These are phyloP conservation scores for Xiphorhynchus elegans DNA, from an alignment of 2,113 vertebrate species.

Conservation along the genomic window DNA sequence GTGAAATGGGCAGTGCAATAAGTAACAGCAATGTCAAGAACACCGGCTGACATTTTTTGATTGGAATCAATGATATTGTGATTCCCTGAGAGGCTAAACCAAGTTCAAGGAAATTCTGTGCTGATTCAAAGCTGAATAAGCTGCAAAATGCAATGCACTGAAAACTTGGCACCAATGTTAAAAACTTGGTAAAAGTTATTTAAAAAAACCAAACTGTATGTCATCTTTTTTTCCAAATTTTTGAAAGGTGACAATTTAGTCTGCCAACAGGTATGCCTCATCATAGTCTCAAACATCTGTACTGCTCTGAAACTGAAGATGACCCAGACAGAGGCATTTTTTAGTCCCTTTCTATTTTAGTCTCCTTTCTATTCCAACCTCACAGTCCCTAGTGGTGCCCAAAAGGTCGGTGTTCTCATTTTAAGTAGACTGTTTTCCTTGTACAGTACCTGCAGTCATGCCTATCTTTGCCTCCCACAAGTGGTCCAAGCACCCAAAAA, in stretches of 20 bases:
- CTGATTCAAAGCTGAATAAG: neutral
- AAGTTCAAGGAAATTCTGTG: neutral
- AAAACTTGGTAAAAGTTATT: neutral
- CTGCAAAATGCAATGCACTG: neutral
- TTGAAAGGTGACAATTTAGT: neutral
- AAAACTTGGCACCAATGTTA: neutral
- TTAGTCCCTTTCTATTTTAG: neutral
- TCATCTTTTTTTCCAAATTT: neutral
- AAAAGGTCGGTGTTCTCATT: neutral
- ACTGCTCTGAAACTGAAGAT: neutral
- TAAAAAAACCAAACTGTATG: neutral
- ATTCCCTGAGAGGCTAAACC: neutral
- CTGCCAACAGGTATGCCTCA: rapidly evolving
- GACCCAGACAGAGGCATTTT: neutral
- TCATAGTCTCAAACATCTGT: neutral
- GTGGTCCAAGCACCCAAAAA: neutral
- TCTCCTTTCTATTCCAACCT: neutral
- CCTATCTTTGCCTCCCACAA: neutral
- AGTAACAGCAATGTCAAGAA: constrained; percentile 33
- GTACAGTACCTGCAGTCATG: neutral
- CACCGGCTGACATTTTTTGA: constrained; percentile 60
- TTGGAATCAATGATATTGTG: constrained; percentile 39
- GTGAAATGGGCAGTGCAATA: constrained; percentile 1
- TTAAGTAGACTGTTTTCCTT: neutral
- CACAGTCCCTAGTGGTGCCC: rapidly evolving